Conservation (phyloP, 2,888 invertebrate genomes). For the Ectemnius continuus region DNA sequence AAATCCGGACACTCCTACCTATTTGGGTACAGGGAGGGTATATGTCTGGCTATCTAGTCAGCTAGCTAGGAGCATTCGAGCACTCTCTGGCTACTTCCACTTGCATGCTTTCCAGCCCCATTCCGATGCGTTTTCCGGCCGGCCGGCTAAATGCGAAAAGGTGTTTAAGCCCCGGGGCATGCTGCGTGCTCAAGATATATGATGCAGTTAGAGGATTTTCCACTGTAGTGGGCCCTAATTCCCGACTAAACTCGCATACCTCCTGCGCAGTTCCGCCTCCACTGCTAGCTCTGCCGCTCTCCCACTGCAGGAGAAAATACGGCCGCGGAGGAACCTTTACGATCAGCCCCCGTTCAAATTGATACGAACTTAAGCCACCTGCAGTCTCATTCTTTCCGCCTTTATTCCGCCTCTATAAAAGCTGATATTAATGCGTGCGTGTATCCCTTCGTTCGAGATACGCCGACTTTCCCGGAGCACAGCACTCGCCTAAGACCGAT, state of each 20-base stretch:
- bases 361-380: neutral
- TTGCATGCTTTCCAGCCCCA: constrained; percentile 9
- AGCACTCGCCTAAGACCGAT: neutral
- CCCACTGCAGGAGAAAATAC: constrained; percentile 9
- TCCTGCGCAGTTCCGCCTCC: neutral
- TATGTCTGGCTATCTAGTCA: too few relatives aligned
- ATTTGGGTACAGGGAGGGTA: neutral
- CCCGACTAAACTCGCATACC: constrained; percentile 20
- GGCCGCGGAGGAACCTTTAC: constrained; percentile 7
- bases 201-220: constrained; percentile 55
- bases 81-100: neutral
- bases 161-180: constrained; percentile 16
- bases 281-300: constrained; percentile 5
- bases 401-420: neutral
- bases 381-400: neutral
- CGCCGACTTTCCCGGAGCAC: too few relatives aligned
- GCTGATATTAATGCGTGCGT: too few relatives aligned
- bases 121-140: constrained; percentile 28
- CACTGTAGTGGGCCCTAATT: constrained; percentile 38
- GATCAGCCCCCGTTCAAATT: constrained; percentile 1
- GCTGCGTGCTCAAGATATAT: constrained; percentile 28
- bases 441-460: too few relatives aligned
- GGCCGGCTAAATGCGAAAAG: constrained; percentile 40
- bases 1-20: neutral
- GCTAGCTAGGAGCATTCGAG: neutral